Evolutionary conservation across 92 coral and sea anemone genomes (phyloP).

Genomic region (Pocillopora grandis): DNA sequence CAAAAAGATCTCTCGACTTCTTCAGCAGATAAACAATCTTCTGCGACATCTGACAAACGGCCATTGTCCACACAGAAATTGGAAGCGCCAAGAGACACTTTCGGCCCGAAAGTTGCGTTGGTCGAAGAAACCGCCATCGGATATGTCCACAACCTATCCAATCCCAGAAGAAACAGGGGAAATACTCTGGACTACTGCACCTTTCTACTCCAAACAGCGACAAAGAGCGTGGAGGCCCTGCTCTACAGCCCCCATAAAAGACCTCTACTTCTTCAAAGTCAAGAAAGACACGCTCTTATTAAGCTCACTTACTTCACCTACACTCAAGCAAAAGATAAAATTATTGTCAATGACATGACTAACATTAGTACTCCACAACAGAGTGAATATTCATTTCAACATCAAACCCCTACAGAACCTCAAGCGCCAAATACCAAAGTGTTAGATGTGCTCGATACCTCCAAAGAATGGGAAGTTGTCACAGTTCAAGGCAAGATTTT

Average conservation of each 20-base stretch:
- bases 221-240: no score
- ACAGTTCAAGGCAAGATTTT: constrained; percentile 54
- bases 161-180: constrained; percentile 36
- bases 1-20: no score
- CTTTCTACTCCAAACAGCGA: no score
- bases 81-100: no score
- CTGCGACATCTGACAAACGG: no score
- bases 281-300: constrained; percentile 45
- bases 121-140: constrained; percentile 2
- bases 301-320: constrained; percentile 49
- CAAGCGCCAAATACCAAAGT: constrained; percentile 47
- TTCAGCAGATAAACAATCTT: no score
- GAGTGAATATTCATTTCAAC: constrained; percentile 52
- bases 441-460: constrained; percentile 59
- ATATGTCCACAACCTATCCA: constrained; percentile 25
- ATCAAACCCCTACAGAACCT: constrained; percentile 58
- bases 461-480: constrained; percentile 57
- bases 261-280: constrained; percentile 25
- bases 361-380: constrained; percentile 48
- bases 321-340: constrained; percentile 50
- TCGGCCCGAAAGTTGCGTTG: not conserved
- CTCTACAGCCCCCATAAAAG: no score
- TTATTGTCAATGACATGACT: constrained; percentile 52
- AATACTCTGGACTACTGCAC: no score
- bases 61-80: no score